phyloP scores from a whole-genome alignment of 2,113 vertebrate species.

The Aptenodytes patagonicus region DNA sequence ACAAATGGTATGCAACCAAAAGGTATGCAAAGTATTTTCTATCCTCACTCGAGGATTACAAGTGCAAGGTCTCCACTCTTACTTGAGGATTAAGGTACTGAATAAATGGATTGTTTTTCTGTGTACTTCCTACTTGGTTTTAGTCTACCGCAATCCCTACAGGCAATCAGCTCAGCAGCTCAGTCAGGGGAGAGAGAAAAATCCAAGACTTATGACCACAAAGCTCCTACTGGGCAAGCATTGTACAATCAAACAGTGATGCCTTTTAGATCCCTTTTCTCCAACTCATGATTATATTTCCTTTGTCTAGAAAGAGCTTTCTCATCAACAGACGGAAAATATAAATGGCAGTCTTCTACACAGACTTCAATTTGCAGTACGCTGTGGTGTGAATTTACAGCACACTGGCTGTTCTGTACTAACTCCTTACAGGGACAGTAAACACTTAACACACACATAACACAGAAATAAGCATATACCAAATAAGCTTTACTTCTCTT shows the following conservation, averaged over 20 bases:
- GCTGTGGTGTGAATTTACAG: not conserved
- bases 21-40: conserved; percentile 1
- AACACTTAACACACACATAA: conserved; percentile 20
- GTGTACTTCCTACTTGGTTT: not conserved
- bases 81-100: conserved; percentile 5
- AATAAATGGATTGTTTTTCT: conserved; percentile 18
- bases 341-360: not conserved
- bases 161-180: conserved; percentile 11
- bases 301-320: not conserved
- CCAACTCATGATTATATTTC: not conserved
- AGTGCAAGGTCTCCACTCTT: not conserved
- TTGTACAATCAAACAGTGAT: not conserved
- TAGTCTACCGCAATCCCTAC: not conserved
- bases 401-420: conserved; percentile 29
- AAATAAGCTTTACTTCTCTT: conserved; percentile 42
- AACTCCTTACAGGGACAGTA: conserved; percentile 17
- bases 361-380: not conserved
- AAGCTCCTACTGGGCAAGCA: not conserved
- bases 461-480: conserved; percentile 29
- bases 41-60: not conserved
- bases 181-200: not conserved
- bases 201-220: conserved; percentile 29
- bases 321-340: not conserved
- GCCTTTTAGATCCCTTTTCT: conserved; percentile 15
- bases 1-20: not conserved